Evolutionary conservation across 2,888 invertebrate species (phyloP).

Genomic region (Euspilapteryx auroguttella): DNA sequence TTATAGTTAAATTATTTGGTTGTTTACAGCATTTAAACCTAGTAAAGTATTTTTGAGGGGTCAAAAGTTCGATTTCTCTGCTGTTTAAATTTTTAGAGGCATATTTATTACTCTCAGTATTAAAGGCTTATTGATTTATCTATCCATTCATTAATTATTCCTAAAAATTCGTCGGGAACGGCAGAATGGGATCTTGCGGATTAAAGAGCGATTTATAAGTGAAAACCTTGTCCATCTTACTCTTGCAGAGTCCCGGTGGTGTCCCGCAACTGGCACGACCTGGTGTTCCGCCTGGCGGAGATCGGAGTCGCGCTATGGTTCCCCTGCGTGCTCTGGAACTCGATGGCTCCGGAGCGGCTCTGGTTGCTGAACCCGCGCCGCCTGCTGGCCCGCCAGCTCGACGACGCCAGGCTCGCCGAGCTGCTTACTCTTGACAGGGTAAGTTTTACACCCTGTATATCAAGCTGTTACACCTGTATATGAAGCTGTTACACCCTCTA

Average conservation of each 20-base stretch:
- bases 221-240: neutral
- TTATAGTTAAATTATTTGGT: no score
- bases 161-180: no score
- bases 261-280: conserved; percentile 90
- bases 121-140: neutral
- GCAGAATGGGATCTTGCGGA: no score
- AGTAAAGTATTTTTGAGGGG: no score
- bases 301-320: conserved; percentile 94
- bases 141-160: neutral
- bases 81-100: no score
- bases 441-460: no score
- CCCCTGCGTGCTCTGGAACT: conserved; percentile 95
- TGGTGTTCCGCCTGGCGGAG: conserved; percentile 88
- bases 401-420: conserved; percentile 57
- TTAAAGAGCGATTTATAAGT: no score
- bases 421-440: no score
- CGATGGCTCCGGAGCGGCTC: conserved; percentile 89
- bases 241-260: conserved; percentile 76
- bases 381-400: conserved; percentile 70
- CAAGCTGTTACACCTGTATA: no score
- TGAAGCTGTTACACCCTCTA: no score
- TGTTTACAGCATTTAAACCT: no score
- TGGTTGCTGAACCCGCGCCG: conserved; percentile 93
- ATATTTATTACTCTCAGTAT: neutral
- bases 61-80: no score